Base-by-base conservation (phyloP, 2,113 vertebrate species). In the Eclectus roratus region DNA sequence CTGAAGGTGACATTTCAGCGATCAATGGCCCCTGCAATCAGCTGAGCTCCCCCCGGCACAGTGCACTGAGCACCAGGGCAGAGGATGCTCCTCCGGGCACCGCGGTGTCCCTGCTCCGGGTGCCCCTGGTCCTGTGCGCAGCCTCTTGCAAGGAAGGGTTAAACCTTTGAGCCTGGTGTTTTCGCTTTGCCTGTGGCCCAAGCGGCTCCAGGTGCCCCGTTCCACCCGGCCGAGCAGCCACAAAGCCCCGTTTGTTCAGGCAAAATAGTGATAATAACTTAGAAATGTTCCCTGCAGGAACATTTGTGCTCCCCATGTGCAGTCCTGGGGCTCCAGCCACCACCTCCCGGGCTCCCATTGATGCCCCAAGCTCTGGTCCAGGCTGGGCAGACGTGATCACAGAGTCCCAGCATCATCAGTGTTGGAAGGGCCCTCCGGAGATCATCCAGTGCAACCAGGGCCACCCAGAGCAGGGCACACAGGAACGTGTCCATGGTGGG, bases 11-110 rank as follows among this genome's bases (percentile, higher is more conserved):
- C 84, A 81, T 88, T 85, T 73, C 44, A 33, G 55, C 31, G 21
- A 91, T 92, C 96, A 74, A 94, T 96, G 10, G 3, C 43, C 61
- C 60, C 69, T 84, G 91, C 89, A 89, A 91, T 94, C 70, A 96
- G 80, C 78, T 52, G 77, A 76, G 13, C n/a, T 29, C 39, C 3
- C 13, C 13, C 28, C 9, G 0, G 8, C 3, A 68, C 65, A 83
- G 91, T 83, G 85, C 82, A 79, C 16, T 2, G 12, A 93, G 88
- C 7, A 3, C 52, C 2, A 6, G 73, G 58, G 10, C 37, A 29
- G 44, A 49, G 60, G 50, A 25, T 44, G 64, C 61, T 71, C 16
- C 73, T 24, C 35, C 1, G 13, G 76, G 92, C 1, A 1, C 87
- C 4, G 0, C 14, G 0, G 5, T 31, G 11, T 18, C 33, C 44